Conservation (phyloP, 2,113 vertebrate species). For the Felis catus region DNA sequence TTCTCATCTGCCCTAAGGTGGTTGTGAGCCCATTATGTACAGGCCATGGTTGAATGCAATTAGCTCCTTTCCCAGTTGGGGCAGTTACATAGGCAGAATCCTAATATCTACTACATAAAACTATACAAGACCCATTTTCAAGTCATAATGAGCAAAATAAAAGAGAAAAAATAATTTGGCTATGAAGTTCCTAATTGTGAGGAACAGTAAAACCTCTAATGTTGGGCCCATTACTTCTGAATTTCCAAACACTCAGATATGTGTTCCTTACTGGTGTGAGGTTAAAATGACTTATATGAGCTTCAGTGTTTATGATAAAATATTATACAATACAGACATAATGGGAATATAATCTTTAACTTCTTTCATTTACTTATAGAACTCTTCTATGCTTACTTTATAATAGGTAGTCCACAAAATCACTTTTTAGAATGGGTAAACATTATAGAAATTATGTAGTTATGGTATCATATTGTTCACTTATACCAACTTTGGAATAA, state of each 20-base stretch:
- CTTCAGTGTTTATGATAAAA: neutral
- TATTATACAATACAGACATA: neutral
- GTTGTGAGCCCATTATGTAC: neutral
- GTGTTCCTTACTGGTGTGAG: neutral
- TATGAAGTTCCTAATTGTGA: neutral
- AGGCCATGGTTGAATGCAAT: neutral
- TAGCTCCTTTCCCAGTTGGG: neutral
- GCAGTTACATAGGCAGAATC: neutral
- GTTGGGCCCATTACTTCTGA: neutral
- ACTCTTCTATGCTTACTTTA: neutral
- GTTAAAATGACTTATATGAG: neutral
- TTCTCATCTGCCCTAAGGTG: neutral
- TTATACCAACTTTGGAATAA: neutral
- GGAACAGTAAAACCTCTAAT: neutral
- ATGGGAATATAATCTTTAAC: neutral
- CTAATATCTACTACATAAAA: neutral
- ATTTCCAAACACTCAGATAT: constrained; percentile 25
- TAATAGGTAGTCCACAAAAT: neutral
- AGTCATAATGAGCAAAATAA: neutral
- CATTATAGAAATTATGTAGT: neutral
- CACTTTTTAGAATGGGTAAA: neutral
- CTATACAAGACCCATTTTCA: neutral
- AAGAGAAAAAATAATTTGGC: neutral
- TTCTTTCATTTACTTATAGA: neutral
- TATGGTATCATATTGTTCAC: neutral